These are phyloP conservation scores for Ctenochaetus hawaiiensis DNA, from an alignment of 2,797 vertebrate genomes.

Conservation along the genomic window DNA sequence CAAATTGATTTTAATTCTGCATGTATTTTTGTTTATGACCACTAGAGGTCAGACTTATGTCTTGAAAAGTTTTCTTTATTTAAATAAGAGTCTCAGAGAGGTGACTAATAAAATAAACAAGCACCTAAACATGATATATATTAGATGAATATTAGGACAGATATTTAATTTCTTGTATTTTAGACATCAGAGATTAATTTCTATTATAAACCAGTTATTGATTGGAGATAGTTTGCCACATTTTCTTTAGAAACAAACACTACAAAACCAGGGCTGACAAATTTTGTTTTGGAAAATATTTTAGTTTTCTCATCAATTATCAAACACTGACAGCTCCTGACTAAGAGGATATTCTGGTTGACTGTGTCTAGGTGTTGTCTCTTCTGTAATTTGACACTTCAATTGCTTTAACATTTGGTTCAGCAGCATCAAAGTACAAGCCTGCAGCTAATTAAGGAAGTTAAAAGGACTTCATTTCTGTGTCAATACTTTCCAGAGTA, in stretches of 20 bases:
- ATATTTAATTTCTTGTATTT: neutral
- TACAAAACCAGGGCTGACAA: neutral
- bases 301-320: neutral
- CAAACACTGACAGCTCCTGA: neutral
- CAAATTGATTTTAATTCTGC: neutral
- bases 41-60: slow-evolving; percentile 47
- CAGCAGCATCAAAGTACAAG: neutral
- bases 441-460: neutral
- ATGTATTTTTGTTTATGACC: slow-evolving; percentile 19
- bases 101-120: too few relatives aligned
- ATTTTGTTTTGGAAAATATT: neutral
- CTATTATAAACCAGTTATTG: neutral
- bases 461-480: neutral
- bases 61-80: neutral
- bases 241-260: neutral
- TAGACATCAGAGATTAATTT: neutral
- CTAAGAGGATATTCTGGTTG: neutral
- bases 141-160: neutral
- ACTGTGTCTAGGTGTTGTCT: too few relatives aligned
- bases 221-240: neutral
- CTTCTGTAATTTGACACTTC: rapidly evolving
- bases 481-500: neutral
- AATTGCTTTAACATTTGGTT: neutral
- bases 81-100: neutral
- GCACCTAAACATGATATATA: neutral